Conservation (phyloP, 2,888 invertebrate genomes). For the Drosophila peninsularis region DNA sequence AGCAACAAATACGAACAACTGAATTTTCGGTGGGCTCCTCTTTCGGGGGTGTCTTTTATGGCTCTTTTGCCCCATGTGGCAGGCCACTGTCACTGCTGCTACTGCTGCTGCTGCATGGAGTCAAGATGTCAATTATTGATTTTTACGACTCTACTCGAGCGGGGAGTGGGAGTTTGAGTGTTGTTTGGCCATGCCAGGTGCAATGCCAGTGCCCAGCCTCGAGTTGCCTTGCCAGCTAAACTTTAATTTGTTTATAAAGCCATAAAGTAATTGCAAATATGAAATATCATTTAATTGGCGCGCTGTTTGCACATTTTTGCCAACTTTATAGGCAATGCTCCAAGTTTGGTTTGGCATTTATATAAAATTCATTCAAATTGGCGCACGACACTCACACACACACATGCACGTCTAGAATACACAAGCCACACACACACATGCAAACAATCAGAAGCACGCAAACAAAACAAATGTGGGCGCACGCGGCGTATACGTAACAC, state of each 20-base stretch:
- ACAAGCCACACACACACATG: conserved; percentile 14
- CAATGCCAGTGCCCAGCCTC: conserved; percentile 15
- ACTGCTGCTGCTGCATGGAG: conserved; percentile 37
- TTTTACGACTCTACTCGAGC: conserved; percentile 43
- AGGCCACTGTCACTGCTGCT: neutral
- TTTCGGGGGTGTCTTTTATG: conserved; percentile 17
- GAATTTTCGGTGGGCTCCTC: conserved; percentile 7
- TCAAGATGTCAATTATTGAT: conserved; percentile 68
- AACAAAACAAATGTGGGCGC: conserved; percentile 63
- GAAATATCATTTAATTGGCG: conserved; percentile 32
- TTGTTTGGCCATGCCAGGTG: conserved; percentile 34
- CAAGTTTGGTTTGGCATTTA: conserved; percentile 45
- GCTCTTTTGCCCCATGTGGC: conserved; percentile 12
- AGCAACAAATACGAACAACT: conserved; percentile 5
- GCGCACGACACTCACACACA: conserved; percentile 17
- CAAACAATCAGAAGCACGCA: conserved; percentile 38
- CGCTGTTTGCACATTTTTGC: conserved; percentile 18
- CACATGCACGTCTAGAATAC: neutral
- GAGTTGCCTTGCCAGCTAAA: neutral
- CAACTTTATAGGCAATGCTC: conserved; percentile 42
- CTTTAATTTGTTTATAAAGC: conserved; percentile 13
- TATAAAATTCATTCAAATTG: conserved; percentile 47
- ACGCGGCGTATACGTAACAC: conserved; percentile 71
- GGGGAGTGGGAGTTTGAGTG: conserved; percentile 10
- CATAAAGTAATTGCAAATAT: conserved; percentile 15